Base-by-base conservation (phyloP, 1,140 invertebrate genomes). In the Copidosoma floridanum region DNA sequence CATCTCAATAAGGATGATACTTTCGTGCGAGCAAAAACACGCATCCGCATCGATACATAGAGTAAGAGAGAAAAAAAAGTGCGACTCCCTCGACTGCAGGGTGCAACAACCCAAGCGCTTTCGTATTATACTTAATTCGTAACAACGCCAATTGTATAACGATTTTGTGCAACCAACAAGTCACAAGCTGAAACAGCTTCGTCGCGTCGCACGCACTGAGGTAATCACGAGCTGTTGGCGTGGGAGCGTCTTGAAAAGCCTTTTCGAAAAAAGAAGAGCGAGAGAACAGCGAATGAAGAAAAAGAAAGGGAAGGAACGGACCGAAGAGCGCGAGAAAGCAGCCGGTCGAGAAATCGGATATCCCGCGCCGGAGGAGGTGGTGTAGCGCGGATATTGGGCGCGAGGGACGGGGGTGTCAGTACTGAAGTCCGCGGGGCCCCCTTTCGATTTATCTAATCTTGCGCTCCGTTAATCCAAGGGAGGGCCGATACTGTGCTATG, bases 401-500 rank as follows among this genome's bases (percentile, higher is more conserved):
- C 44, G 32, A n/a, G n/a, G 14, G 32, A 32, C 46, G 20, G 46
- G 21, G 32, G 50, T n/a, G 50, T 32, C 6, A 12, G 29, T 32
- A 32, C 8, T 26, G 14, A 51, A 51, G 27, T 44, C 29, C 20
- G 7, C 12, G 32, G 27, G 14, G 3, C 20, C 11, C 2, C 20
- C 26, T 20, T 3, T 12, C 23, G 20, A 50, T 58, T 58, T 58
- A 58, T 58, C 56, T 58, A 51, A 58, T 50, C 47, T 51, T 10
- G 7, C 16, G 37, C 16, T 23, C n/a, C 23, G 38, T 40, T 20
- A 53, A 50, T 48, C 20, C 24, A 20, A 5, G 23, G 56, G n/a
- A 16, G 8, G 41, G 29, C 29, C 29, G 41, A 23, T 12, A 26
- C 48, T 46, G 35, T 38, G n/a, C n/a, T n/a, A n/a, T n/a, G n/a